These are phyloP conservation scores for Cochlearius cochlearius DNA, from an alignment of 2,113 vertebrate species.

Conservation along the genomic window DNA sequence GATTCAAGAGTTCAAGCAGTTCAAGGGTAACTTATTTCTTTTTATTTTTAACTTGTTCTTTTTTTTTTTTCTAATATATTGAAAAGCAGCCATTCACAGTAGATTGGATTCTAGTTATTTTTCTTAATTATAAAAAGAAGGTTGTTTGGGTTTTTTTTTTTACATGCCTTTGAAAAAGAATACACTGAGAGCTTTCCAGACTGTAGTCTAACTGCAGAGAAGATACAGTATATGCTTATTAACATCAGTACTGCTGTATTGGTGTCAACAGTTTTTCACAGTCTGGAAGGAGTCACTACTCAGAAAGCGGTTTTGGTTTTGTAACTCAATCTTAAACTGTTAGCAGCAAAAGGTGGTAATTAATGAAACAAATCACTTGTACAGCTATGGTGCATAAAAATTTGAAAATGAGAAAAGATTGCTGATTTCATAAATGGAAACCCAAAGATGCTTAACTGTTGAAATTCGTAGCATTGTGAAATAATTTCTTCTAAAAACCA, in stretches of 20 bases:
- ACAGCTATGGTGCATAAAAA: not conserved
- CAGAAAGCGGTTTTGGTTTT: not conserved
- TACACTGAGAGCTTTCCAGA: not conserved
- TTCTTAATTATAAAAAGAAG: not conserved
- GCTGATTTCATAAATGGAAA: not conserved
- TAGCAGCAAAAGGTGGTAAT: not conserved
- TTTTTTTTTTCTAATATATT: not conserved
- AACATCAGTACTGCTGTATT: not conserved
- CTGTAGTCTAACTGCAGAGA: not conserved
- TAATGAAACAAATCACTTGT: not conserved
- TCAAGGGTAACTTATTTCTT: not conserved
- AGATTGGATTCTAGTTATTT: not conserved
- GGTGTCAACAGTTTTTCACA: not conserved
- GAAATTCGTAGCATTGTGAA: not conserved
- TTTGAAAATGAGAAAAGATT: not conserved
- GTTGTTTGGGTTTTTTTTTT: not conserved
- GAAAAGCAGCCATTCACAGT: not conserved
- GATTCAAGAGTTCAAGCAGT: not conserved
- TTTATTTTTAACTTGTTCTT: not conserved
- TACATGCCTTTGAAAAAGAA: not conserved
- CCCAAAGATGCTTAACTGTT: not conserved
- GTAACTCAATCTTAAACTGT: not conserved
- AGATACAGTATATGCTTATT: not conserved
- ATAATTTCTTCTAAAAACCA: not conserved
- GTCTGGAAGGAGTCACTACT: not conserved